Evolutionary conservation across 1,140 invertebrate species (phyloP), one percentile per base, ranked within the genome.

Genomic region (Atta texana): DNA sequence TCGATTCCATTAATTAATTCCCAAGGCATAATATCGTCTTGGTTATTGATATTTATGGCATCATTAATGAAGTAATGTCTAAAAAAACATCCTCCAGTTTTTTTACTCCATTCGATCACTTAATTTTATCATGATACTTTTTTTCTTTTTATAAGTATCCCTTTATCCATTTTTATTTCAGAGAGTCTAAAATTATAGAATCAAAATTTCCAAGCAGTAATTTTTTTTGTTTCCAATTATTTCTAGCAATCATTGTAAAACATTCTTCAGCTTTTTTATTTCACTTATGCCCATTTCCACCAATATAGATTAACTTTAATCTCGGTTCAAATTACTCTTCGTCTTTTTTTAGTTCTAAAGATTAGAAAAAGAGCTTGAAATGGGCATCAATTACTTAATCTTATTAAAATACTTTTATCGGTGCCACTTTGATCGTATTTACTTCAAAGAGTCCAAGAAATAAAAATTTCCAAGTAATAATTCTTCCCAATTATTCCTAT

Each of bases 31-130:
- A 78, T 75, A 18, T 1, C 10, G 21, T 75, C 55, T 75, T 39
- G 31, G 31, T 31, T 31, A 24, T 75, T 59, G 31, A 75, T 61
- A 75, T 76, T 44, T 24, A 76, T 44, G 34, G 55, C 31, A 14
- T n/a, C 16, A 12, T 44, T 61, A 76, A 34, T 3, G 6, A 18
- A 24, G 34, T 76, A 44, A 39, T 12, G 21, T 6, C 8, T 24
- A 10, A 39, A 76, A 76, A 76, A 76, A 28, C 3, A 34, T 75
- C 31, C n/a, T 75, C 34, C 24, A 74, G 8, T 0, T 18, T 39
- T 39, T 21, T 75, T 39, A 59, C 12, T 16, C 44, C 12, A 24
- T 14, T 44, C 24, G 61, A 24, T 39, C 2, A 28, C 55, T 61
- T 61, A 51, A 51, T 10, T 34, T 61, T 24, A 8, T 8, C 31